Conservation (phyloP, 2,113 vertebrate species). For the Hyperopisus bebe region DNA sequence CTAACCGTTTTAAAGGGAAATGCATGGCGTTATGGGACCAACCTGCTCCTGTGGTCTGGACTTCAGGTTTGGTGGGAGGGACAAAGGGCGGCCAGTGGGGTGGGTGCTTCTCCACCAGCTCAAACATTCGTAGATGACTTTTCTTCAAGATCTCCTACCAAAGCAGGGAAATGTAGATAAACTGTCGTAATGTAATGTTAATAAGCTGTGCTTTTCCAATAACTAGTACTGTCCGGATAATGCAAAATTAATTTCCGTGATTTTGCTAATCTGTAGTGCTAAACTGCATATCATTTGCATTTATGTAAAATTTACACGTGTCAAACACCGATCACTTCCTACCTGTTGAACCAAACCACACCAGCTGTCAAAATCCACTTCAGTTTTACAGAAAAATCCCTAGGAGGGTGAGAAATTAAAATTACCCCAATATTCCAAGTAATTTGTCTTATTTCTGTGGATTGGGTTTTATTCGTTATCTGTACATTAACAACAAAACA, state of each 20-base stretch:
- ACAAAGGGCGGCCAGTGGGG: conserved; percentile 80
- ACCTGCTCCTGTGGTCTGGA: conserved; percentile 81
- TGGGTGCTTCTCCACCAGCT: conserved; percentile 79
- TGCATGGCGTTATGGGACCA: background rate
- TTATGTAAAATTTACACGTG: background rate
- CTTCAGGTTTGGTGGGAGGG: conserved; percentile 75
- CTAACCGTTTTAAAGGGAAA: background rate
- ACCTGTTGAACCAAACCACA: conserved; percentile 78
- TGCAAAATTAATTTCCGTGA: background rate
- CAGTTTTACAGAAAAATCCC: conserved; percentile 84
- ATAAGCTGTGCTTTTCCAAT: background rate
- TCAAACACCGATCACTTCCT: conserved; percentile 28
- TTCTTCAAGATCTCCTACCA: conserved; percentile 72
- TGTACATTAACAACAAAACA: background rate
- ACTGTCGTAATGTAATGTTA: background rate
- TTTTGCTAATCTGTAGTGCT: background rate
- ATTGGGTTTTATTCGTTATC: background rate
- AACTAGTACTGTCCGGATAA: background rate
- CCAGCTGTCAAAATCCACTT: conserved; percentile 80
- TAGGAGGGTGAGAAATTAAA: conserved; percentile 37
- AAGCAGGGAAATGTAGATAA: conserved; percentile 9
- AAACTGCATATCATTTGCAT: background rate
- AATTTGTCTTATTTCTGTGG: background rate
- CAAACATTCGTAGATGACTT: conserved; percentile 75
- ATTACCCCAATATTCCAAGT: background rate